Percentiles rank a stretch among this genome's conserved stretches.
Conservation (phyloP, 2,888 invertebrate genomes). For the Dryococelus australis region DNA sequence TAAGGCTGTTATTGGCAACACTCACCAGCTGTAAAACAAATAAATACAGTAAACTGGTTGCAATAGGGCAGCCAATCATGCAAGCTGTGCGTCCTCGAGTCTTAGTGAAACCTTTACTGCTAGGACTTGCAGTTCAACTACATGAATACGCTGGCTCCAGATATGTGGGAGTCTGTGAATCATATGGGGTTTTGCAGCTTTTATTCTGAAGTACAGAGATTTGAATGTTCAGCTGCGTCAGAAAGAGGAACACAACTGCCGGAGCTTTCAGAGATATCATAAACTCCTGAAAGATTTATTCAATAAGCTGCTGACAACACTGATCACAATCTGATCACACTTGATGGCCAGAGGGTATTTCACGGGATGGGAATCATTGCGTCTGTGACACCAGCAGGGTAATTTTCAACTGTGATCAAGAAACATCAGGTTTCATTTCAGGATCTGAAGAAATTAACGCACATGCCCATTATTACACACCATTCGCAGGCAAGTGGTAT, state of each 20-base stretch:
- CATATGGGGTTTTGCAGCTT: constrained; percentile 9
- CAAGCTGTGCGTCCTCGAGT: background rate
- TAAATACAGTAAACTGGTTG: background rate
- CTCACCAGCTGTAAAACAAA: background rate
- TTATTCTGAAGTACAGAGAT: too few species aligned
- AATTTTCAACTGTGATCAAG: background rate
- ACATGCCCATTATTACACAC: background rate
- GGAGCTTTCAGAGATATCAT: background rate
- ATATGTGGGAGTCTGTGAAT: constrained; percentile 7
- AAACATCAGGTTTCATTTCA: constrained; percentile 19
- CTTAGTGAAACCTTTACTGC: background rate
- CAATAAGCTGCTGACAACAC: constrained; percentile 20
- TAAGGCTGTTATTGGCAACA: background rate
- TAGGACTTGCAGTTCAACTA: constrained; percentile 22
- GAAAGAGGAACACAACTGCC: too few species aligned
- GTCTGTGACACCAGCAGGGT: background rate
- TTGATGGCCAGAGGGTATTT: background rate
- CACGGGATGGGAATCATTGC: background rate
- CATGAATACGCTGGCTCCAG: constrained; percentile 21
- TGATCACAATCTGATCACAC: too few species aligned
- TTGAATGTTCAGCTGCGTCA: too few species aligned
- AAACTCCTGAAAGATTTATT: constrained; percentile 9
- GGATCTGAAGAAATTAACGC: background rate
- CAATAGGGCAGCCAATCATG: constrained; percentile 19
- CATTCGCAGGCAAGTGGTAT: constrained; percentile 13